Base-by-base conservation (phyloP, 2,888 invertebrate species). In the Matsumyia berberina region DNA sequence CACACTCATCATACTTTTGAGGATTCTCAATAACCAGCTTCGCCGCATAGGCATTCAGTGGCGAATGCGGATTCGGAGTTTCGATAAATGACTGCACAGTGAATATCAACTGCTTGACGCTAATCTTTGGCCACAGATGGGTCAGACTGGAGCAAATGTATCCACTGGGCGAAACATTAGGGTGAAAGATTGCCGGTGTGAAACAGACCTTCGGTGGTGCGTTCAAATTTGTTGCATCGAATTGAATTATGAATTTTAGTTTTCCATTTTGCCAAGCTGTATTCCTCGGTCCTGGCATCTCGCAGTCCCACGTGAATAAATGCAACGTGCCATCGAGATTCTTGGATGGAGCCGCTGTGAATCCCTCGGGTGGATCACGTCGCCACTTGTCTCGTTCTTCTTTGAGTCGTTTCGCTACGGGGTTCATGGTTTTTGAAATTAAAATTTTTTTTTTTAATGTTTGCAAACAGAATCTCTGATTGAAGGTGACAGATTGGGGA, bases 31-130 rank as follows among this genome's bases (percentile, higher is more conserved):
- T 0, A 4, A 37, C 86, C 15, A 86, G 24, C 4, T 35, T 2
- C 7, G 70, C 39, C 3, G 86, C 86, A 4, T 42, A 9, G 0
- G 0, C 0, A 33, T 86, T 86, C 5, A 70, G n/a, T 5, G 62
- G 1, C 3, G 73, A 70, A 2, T 7, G 0, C 6, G 58, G 33
- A 19, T 87, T 81, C 3, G 87, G 86, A 37, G 33, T 46, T 5
- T 77, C 86, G 44, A 87, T 37, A 60, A 86, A 78, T 0, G 70
- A 62, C 19, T 86, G 87, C 5, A 86, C 8, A 0, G 53, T 33
- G 5, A 69, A 70, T 7, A 87, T 31, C 0, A 87, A 35, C 19
- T 87, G 83, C 35, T 81, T 83, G 0, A 87, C 51, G 8, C 77
- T 7, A 8, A 66, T 57, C 0, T 46, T 5, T 0, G 77, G 69